Conservation (phyloP, 1,140 invertebrate genomes). For the Zaprionus camerounensis region DNA sequence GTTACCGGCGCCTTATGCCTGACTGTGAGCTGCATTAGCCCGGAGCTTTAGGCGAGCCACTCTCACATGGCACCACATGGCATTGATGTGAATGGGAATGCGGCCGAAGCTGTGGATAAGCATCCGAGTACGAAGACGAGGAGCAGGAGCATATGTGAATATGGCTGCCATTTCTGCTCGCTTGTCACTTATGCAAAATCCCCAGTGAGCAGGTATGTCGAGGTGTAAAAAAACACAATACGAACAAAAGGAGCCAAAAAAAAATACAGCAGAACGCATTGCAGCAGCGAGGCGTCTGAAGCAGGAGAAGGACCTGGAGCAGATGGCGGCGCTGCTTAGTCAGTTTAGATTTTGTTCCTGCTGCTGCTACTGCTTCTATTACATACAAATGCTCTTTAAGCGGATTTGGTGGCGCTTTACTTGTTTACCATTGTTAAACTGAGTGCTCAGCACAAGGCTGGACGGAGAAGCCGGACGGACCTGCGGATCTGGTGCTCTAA, state of each 20-base stretch:
- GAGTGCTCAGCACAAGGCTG: constrained; percentile 73
- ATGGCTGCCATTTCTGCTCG: constrained; percentile 19
- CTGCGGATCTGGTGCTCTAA: constrained; percentile 3
- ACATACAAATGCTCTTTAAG: constrained; percentile 82
- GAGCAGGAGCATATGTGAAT: constrained; percentile 7
- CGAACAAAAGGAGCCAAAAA: constrained; percentile 13
- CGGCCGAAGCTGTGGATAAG: constrained; percentile 18
- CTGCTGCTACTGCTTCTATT: constrained; percentile 46
- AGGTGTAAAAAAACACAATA: constrained; percentile 67
- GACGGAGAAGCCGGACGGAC: constrained; percentile 1
- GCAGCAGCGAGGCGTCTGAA: constrained; percentile 4
- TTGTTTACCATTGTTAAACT: constrained; percentile 82
- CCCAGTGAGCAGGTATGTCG: constrained; percentile 65
- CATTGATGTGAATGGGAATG: constrained; percentile 36
- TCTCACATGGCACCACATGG: constrained; percentile 44
- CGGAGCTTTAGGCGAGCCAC: constrained; percentile 63
- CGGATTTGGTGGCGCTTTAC: constrained; percentile 76
- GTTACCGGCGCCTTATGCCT: constrained; percentile 62
- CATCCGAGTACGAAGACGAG: constrained; percentile 2
- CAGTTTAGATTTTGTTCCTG: constrained; percentile 48
- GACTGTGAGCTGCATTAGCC: constrained; percentile 68
- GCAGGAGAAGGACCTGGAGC: constrained; percentile 18
- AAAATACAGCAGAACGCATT: constrained; percentile 16
- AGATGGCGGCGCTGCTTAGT: constrained; percentile 50
- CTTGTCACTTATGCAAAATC: constrained; percentile 80